A percentile compares a stretch with the other conserved stretches of the same genome.
Evolutionary conservation across 1,140 invertebrate genomes (phyloP).

Genomic region (Venturia canescens): DNA sequence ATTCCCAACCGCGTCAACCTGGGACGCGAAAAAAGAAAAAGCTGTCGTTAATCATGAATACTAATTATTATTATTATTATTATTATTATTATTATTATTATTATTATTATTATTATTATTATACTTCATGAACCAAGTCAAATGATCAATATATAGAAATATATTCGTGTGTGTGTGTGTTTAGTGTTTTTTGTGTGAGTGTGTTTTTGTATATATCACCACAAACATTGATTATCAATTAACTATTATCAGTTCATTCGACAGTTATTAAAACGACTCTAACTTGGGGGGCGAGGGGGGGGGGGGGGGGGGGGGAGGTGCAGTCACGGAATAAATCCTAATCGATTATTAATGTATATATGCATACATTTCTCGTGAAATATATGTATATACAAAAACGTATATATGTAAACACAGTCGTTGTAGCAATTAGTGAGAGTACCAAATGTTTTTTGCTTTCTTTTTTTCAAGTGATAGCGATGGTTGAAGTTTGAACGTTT

Average conservation of each 20-base stretch:
- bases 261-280: constrained; percentile 32
- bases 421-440: constrained; percentile 19
- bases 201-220: constrained; percentile 20
- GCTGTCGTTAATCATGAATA: too few relatives aligned
- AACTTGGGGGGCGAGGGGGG: constrained; percentile 1
- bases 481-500: not conserved
- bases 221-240: constrained; percentile 44
- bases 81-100: too few relatives aligned
- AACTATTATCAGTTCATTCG: constrained; percentile 32
- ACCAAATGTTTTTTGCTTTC: constrained; percentile 4
- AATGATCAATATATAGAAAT: too few relatives aligned
- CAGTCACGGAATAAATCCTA: constrained; percentile 44
- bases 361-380: too few relatives aligned
- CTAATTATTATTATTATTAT: too few relatives aligned
- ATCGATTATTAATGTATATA: not conserved
- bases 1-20: constrained; percentile 33
- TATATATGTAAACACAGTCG: not conserved
- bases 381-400: constrained; percentile 21
- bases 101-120: too few relatives aligned
- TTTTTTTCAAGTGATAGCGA: not conserved
- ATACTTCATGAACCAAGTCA: too few relatives aligned
- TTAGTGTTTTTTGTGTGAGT: too few relatives aligned
- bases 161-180: too few relatives aligned
- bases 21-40: constrained; percentile 23
- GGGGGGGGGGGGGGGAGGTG: constrained; percentile 2